Evolutionary conservation across 2,797 vertebrate species (phyloP), one percentile per base, ranked within the genome.

Genomic region (Poeciliopsis infans): DNA sequence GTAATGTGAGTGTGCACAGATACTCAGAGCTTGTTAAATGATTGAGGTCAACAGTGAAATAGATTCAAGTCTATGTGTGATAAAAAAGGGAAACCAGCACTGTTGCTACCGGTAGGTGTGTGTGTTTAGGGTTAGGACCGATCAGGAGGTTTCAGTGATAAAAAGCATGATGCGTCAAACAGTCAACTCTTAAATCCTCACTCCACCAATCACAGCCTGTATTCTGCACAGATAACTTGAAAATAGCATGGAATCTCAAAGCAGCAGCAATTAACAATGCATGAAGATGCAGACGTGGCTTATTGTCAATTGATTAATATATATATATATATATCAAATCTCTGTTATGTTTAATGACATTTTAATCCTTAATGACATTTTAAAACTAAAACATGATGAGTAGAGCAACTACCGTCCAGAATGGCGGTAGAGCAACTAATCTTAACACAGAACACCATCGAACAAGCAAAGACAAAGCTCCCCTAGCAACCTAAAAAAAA

Each of bases 21-120:
- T 77, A 45, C 47, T 7, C 16, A 1, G 77, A 78, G 25, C 71
- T 83, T 7, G 51, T 78, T 49, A 78, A 78, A 5, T 36, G 77
- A 85, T 71, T 31, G 55, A 82, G 78, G 72, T 84, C 86, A 80
- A 79, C 33, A 39, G 80, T 82, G 87, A 86, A 81, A 87, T n/a
- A 47, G 75, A 86, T 74, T 82, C 83, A 57, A 64, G 86, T 83
- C 85, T 77, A 78, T 45, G 79, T 49, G 79, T 70, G 81, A 59
- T 31, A 31, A 31, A 31, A 31, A 31, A 81, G 46, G 68, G 45
- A 87, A 89, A 84, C 75, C 41, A 6, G 75, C 72, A 43, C 70
- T 79, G 83, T 43, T n/a, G 73, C 57, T 83, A 87, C 81, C 72
- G 68, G 78, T 76, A 85, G 88, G 89, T 88, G 91, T 92, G 91